These are phyloP conservation scores for Dicyrtoma fusca DNA, from an alignment of 2,888 invertebrate species.

Conservation along the genomic window DNA sequence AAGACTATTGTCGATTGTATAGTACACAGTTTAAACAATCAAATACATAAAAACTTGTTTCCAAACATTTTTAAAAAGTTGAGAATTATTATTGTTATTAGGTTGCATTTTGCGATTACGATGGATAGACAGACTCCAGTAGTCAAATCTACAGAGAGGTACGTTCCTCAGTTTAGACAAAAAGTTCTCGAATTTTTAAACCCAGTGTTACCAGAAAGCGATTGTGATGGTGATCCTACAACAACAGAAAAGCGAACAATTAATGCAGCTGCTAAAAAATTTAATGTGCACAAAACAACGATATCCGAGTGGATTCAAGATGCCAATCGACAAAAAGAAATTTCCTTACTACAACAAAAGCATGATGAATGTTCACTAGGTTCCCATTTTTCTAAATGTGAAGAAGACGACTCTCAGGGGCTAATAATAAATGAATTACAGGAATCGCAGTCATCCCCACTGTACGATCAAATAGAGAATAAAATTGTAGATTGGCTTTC, in stretches of 20 bases:
- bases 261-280: constrained; percentile 45
- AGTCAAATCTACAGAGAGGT: constrained; percentile 44
- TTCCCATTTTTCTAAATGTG: too few species aligned
- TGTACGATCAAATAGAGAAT: constrained; percentile 3
- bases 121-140: constrained; percentile 6
- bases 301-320: constrained; percentile 53
- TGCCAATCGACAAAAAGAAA: constrained; percentile 39
- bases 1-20: too few species aligned
- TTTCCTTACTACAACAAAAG: constrained; percentile 37
- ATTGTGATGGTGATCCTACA: not conserved
- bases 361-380: not conserved
- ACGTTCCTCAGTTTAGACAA: constrained; percentile 49
- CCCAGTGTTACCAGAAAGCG: not conserved
- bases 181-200: constrained; percentile 48
- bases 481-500: constrained; percentile 20
- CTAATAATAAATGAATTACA: not conserved
- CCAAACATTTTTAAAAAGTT: too few species aligned
- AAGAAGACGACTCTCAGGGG: not conserved
- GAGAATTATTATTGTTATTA: too few species aligned
- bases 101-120: too few species aligned
- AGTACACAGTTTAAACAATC: too few species aligned
- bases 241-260: too few species aligned
- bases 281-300: constrained; percentile 50
- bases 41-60: too few species aligned
- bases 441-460: not conserved